A percentile compares a stretch with the other conserved stretches of the same genome.
These are phyloP conservation scores for Tethea ocularis DNA, from an alignment of 2,888 invertebrate genomes.

Conservation along the genomic window DNA sequence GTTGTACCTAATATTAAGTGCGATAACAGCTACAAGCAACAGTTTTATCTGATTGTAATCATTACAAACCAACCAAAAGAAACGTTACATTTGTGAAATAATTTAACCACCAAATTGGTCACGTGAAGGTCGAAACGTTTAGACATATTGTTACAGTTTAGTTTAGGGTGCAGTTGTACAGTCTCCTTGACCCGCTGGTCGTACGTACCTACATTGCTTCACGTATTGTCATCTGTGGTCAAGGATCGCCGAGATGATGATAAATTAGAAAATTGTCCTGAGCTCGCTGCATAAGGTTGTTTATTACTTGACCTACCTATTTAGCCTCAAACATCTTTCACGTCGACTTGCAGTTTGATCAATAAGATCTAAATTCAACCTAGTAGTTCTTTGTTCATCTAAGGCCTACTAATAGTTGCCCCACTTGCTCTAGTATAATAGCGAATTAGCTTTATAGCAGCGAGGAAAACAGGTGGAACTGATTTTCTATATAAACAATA, in stretches of 20 bases:
- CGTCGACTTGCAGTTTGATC: too few relatives aligned
- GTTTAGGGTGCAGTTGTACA: background rate
- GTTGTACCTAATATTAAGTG: background rate
- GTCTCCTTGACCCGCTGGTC: background rate
- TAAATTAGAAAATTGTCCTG: constrained; percentile 21
- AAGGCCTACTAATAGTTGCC: background rate
- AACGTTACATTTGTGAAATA: background rate
- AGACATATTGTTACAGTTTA: background rate
- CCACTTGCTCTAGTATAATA: background rate
- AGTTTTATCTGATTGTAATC: constrained; percentile 1
- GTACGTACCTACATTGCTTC: background rate
- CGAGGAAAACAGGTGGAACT: background rate
- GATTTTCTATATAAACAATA: background rate
- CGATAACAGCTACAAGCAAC: background rate
- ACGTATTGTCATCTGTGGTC: background rate
- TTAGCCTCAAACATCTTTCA: background rate
- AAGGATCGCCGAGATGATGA: background rate
- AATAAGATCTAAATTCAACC: too few relatives aligned
- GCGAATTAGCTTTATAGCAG: background rate
- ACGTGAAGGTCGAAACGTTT: background rate
- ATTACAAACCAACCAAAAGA: background rate
- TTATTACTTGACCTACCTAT: background rate
- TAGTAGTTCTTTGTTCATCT: too few relatives aligned
- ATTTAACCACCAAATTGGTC: background rate
- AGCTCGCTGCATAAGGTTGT: constrained; percentile 11